Percentiles rank a stretch among this genome's conserved stretches.
Conservation (phyloP, 2,888 invertebrate species). For the Coronaproctus castanopsis region DNA sequence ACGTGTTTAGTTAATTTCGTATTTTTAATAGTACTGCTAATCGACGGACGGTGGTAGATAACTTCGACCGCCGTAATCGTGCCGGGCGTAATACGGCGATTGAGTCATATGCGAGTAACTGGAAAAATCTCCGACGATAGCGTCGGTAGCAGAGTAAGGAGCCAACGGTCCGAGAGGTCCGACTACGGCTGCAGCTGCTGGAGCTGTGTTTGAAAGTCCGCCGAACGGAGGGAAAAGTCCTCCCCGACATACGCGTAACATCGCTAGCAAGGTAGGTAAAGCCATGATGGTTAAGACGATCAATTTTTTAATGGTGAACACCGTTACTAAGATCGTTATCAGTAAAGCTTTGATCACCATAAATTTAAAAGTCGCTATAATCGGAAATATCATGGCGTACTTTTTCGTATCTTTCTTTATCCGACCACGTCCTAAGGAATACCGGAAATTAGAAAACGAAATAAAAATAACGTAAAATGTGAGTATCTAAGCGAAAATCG, state of each 20-base stretch:
- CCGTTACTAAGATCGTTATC: slow-evolving; percentile 37
- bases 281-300: slow-evolving; percentile 38
- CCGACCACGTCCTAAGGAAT: slow-evolving; percentile 13
- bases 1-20: too few species aligned
- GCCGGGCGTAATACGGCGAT: slow-evolving; percentile 6
- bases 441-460: too few species aligned
- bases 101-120: slow-evolving; percentile 6
- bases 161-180: slow-evolving; percentile 11
- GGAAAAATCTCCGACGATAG: slow-evolving; percentile 14
- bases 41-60: slow-evolving; percentile 2
- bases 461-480: too few species aligned
- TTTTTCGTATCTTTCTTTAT: slow-evolving; percentile 16
- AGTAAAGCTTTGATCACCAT: slow-evolving; percentile 32
- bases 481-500: too few species aligned
- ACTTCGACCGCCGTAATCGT: slow-evolving; percentile 11
- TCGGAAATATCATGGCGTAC: slow-evolving; percentile 17
- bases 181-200: slow-evolving; percentile 10
- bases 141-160: slow-evolving; percentile 7
- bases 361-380: slow-evolving; percentile 18
- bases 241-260: slow-evolving; percentile 16
- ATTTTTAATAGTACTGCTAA: too few species aligned
- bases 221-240: slow-evolving; percentile 4
- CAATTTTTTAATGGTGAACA: slow-evolving; percentile 44
- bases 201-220: slow-evolving; percentile 3
- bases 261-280: slow-evolving; percentile 37